Percentiles rank a stretch among this genome's conserved stretches.
phyloP scores from a whole-genome alignment of 1,140 invertebrate genomes.

The Hyposmocoma kahamanoa region DNA sequence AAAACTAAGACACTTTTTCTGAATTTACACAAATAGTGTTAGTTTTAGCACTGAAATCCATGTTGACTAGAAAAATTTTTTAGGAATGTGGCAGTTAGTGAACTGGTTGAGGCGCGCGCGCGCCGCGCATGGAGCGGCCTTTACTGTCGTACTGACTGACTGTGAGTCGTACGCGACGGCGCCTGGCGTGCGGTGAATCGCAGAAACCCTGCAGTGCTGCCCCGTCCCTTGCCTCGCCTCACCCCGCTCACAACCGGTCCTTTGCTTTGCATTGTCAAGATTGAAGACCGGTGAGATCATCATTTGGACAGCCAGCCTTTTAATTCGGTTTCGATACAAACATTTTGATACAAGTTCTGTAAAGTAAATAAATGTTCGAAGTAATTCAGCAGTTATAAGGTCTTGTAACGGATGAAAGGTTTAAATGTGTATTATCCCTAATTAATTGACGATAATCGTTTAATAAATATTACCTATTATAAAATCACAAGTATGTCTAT shows the following conservation, averaged over 20 bases:
- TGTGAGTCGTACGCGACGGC: not conserved
- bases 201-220: conserved; percentile 46
- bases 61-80: conserved; percentile 46
- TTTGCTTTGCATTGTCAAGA: conserved; percentile 69
- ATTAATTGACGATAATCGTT: too few relatives aligned
- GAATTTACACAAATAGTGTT: conserved; percentile 30
- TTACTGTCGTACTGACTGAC: conserved; percentile 35
- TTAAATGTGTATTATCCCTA: too few relatives aligned
- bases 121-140: conserved; percentile 57
- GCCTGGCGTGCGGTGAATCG: conserved; percentile 36
- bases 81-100: conserved; percentile 33
- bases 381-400: too few relatives aligned
- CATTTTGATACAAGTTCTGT: too few relatives aligned
- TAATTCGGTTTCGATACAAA: conserved; percentile 45
- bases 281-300: conserved; percentile 68
- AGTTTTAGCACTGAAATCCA: conserved; percentile 32
- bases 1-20: conserved; percentile 37
- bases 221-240: conserved; percentile 45
- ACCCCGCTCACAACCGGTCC: conserved; percentile 47
- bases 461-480: too few relatives aligned
- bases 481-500: too few relatives aligned
- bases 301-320: conserved; percentile 35
- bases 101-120: conserved; percentile 49
- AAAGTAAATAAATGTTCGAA: too few relatives aligned
- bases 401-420: too few relatives aligned